Percentiles rank a stretch among this genome's conserved stretches.
Evolutionary conservation across 2,113 vertebrate genomes (phyloP).

Genomic region (Amblyopsis rosae): DNA sequence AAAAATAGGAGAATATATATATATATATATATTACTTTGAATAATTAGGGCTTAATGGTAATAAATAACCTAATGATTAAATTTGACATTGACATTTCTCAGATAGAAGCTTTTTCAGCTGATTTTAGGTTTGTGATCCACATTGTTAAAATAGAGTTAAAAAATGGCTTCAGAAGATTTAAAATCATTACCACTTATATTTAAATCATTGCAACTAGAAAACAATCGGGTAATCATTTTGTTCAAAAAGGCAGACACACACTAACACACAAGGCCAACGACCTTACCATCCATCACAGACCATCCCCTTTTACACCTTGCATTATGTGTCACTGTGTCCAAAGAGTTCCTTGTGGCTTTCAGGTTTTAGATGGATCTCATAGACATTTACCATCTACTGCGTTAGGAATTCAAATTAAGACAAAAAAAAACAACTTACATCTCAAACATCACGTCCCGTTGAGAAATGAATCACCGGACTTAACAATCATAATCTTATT

Average conservation of each 20-base stretch:
- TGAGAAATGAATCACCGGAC: too few relatives aligned
- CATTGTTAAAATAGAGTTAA: conserved; percentile 29
- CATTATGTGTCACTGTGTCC: too few relatives aligned
- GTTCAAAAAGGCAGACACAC: conserved; percentile 43
- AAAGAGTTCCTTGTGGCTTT: too few relatives aligned
- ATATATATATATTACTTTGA: conserved; percentile 56
- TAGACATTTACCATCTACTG: too few relatives aligned
- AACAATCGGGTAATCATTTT: conserved; percentile 55
- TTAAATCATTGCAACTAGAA: conserved; percentile 37
- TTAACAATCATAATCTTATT: too few relatives aligned
- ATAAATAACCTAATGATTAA: conserved; percentile 27
- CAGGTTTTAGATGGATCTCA: too few relatives aligned
- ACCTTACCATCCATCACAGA: neutral
- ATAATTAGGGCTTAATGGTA: conserved; percentile 49
- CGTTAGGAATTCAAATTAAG: too few relatives aligned
- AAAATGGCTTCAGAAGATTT: conserved; percentile 54
- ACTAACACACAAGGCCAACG: conserved; percentile 50
- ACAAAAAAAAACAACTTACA: too few relatives aligned
- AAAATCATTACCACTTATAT: conserved; percentile 12
- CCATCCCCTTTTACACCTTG: too few relatives aligned
- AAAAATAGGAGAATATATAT: conserved; percentile 64
- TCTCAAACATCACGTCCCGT: too few relatives aligned
- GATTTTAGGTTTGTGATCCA: conserved; percentile 23
- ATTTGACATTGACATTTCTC: neutral
- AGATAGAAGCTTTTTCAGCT: neutral